phyloP scores from a whole-genome alignment of 2,888 invertebrate genomes.

The Drosophila planitibia region DNA sequence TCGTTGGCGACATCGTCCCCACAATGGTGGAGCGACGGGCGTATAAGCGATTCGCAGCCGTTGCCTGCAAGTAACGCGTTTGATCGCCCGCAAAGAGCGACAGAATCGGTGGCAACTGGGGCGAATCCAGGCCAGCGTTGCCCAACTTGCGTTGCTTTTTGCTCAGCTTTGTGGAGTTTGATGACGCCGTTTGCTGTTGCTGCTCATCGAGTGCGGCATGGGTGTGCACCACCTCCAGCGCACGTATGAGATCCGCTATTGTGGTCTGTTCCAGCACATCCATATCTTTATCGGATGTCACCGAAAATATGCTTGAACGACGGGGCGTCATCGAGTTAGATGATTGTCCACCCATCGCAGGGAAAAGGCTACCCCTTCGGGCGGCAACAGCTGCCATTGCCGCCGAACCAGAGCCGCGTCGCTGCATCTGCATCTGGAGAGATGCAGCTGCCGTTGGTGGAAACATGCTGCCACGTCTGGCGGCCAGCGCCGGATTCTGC shows the following conservation, averaged over 20 bases:
- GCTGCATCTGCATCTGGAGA: slow-evolving; percentile 70
- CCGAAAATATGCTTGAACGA: slow-evolving; percentile 83
- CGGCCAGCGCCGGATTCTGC: slow-evolving; percentile 79
- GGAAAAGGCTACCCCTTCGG: slow-evolving; percentile 82
- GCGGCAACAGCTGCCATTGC: slow-evolving; percentile 65
- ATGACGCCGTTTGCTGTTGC: slow-evolving; percentile 55
- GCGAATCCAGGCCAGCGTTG: slow-evolving; percentile 86
- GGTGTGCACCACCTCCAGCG: slow-evolving; percentile 89
- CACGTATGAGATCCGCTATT: slow-evolving; percentile 92
- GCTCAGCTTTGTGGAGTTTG: slow-evolving; percentile 30
- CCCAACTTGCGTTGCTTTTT: slow-evolving; percentile 86
- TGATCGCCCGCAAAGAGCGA: slow-evolving; percentile 85
- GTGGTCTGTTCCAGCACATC: slow-evolving; percentile 92
- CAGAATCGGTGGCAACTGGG: slow-evolving; percentile 86
- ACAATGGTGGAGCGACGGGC: slow-evolving; percentile 83
- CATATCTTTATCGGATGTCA: slow-evolving; percentile 82
- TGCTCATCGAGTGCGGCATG: slow-evolving; percentile 84
- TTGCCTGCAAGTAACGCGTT: slow-evolving; percentile 65
- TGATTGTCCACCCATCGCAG: slow-evolving; percentile 34
- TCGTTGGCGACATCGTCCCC: slow-evolving; percentile 73
- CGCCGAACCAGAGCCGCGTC: slow-evolving; percentile 75
- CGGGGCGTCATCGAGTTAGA: slow-evolving; percentile 53
- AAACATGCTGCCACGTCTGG: slow-evolving; percentile 81
- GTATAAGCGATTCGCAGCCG: slow-evolving; percentile 81
- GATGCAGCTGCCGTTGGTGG: slow-evolving; percentile 64